Conservation (phyloP, 2,797 vertebrate species). For the Amniataba percoides region DNA sequence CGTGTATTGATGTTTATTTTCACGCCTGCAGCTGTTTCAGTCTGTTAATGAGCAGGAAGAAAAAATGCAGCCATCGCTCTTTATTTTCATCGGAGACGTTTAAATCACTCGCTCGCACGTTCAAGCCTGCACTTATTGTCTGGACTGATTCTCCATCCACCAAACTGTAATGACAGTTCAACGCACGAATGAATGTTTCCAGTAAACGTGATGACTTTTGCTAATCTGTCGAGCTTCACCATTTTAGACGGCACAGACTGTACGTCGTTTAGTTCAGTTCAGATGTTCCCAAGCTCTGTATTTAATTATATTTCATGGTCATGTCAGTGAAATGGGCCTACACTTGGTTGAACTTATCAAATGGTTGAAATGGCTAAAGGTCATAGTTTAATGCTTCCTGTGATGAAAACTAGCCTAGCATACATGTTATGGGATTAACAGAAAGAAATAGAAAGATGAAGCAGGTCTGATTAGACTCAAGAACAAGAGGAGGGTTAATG, state of each 20-base stretch:
- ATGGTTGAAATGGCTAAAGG: too few relatives aligned
- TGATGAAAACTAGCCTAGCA: too few relatives aligned
- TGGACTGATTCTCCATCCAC: neutral
- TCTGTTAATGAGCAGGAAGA: neutral
- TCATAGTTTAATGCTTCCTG: too few relatives aligned
- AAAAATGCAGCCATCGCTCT: neutral
- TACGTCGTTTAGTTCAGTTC: too few relatives aligned
- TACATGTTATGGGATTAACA: too few relatives aligned
- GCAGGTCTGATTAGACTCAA: too few relatives aligned
- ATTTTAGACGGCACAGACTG: neutral
- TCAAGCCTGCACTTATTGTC: neutral
- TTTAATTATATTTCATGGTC: too few relatives aligned
- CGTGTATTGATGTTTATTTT: conserved; percentile 26
- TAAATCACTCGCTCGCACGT: neutral
- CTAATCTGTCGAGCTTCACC: neutral
- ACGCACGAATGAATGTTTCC: neutral
- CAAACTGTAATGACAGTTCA: neutral
- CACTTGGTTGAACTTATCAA: too few relatives aligned
- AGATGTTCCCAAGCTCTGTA: too few relatives aligned
- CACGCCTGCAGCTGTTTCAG: neutral
- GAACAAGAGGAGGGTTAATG: too few relatives aligned
- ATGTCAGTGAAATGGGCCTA: too few relatives aligned
- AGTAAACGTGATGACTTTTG: neutral
- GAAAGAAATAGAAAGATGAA: too few relatives aligned
- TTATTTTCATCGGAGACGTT: neutral